Base-by-base conservation (phyloP, 2,888 invertebrate species). In the Pocota personata region DNA sequence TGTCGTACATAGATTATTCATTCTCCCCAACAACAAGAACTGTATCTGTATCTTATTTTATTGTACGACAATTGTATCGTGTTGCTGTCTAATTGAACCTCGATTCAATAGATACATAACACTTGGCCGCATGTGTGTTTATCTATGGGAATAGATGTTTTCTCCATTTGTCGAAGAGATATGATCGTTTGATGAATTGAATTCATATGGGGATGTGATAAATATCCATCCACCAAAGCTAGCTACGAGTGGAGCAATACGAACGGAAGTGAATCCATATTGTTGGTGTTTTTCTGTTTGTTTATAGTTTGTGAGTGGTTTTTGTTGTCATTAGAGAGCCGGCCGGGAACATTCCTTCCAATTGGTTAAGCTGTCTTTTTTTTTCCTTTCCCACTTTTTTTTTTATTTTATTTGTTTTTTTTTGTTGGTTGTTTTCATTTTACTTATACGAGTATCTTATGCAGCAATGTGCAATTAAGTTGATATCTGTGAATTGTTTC, bases 391-490 rank as follows among this genome's bases (percentile, higher is more conserved):
- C 8, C 50, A 46, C 32, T 43, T 64, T 55, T 64, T 19, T 32
- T 64, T 52, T 14, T 32, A 37, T 43, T 48, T 27, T 24, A 58
- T 50, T 52, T 21, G 16, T 58, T 48, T 57, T 48, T 57, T 27
- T 57, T 30, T 58, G 10, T 52, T 16, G 4, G 10, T 52, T 24
- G 12, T 69, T 58, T 32, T 10, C 46, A 21, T 30, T 57, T 57
- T 32, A 4, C 30, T 46, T 27, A n/a, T n/a, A n/a, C n/a, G n/a
- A n/a, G 58, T 40, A 0, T 35, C 50, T 57, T 50, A 60, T 58
- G 64, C 71, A 62, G 71, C 62, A 57, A 64, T 64, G 73, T 80
- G 80, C 82, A 82, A 82, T 82, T 82, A 82, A 78, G 69, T 69
- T 48, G 62, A 75, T 75, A 52, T 62, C 14, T 50, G 66, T 82